Percentiles rank a stretch among this genome's conserved stretches.
Conservation (phyloP, 2,888 invertebrate species). For the Heliconius ismenius region DNA sequence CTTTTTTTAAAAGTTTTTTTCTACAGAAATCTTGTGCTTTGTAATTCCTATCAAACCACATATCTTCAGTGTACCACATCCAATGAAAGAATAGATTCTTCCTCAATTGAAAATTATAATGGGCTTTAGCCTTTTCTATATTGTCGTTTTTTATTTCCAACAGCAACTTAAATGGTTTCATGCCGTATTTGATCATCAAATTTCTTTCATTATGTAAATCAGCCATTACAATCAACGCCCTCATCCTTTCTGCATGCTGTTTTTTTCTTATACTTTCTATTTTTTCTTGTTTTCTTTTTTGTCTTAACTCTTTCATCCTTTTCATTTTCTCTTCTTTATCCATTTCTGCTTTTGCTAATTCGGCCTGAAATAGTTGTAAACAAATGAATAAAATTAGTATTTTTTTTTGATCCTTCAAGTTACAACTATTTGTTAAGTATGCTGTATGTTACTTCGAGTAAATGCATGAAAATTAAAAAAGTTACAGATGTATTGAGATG, state of each 20-base stretch:
- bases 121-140: slow-evolving; percentile 71
- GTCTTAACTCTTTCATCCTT: slow-evolving; percentile 82
- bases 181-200: slow-evolving; percentile 66
- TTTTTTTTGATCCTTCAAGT: not conserved
- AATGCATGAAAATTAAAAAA: not conserved
- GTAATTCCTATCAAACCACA: slow-evolving; percentile 77
- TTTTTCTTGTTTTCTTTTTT: slow-evolving; percentile 83
- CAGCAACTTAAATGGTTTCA: slow-evolving; percentile 62
- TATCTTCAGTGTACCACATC: slow-evolving; percentile 77
- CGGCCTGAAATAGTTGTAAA: slow-evolving; percentile 55
- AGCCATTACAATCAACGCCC: slow-evolving; percentile 76
- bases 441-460: no score
- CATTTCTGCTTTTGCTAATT: slow-evolving; percentile 76
- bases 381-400: not conserved
- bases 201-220: slow-evolving; percentile 76
- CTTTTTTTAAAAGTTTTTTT: slow-evolving; percentile 71
- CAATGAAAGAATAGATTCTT: slow-evolving; percentile 77
- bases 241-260: slow-evolving; percentile 72
- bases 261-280: slow-evolving; percentile 83
- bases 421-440: not conserved
- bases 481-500: no score
- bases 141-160: slow-evolving; percentile 66
- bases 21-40: slow-evolving; percentile 81
- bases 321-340: slow-evolving; percentile 84
- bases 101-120: slow-evolving; percentile 72